Base-by-base conservation (phyloP, 2,797 vertebrate genomes). In the Menidia menidia region DNA sequence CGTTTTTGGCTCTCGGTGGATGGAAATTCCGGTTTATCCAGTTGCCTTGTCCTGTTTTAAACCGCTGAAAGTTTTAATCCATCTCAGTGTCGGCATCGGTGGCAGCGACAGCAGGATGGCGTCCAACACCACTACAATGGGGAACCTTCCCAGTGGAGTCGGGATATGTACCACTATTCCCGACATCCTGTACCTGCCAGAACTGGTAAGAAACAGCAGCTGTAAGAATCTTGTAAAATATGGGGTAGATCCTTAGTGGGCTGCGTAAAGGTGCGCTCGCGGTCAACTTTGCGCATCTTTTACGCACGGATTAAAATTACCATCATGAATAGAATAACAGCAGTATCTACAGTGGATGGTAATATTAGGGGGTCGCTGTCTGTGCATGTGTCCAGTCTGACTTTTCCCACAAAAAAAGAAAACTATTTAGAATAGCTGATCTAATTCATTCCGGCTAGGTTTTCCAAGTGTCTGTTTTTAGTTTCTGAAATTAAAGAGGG, bases 131-230 rank as follows among this genome's bases (percentile, higher is more conserved):
- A 82, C 72, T 16, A 79, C 78, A 18, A 80, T 86, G 84, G 88
- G 75, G 3, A 89, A 78, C 60, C 83, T 96, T n/a, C 96, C 96
- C 64, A 92, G 85, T 1, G 96, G 96, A 50, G 3, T 84, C 9
- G 72, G 88, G 0, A 93, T 96, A 47, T 95, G 94, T 45, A 69
- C 58, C 2, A 92, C 93, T 35, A 84, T 96, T 44, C 96, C 96
- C 0, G 96, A 97, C 81, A 73, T 95, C 61, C 87, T 97, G 10
- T 95, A 94, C 83, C 25, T 96, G 52, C 93, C 94, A 0, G 96
- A 97, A 53, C 94, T 96, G 83, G 96, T 97, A 79, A 95, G 95
- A 72, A 50, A 19, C 6, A 13, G 18, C 4, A 19, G n/a, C 15
- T 7, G n/a, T 47, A 3, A 3, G 45, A 8, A 4, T 18, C 15